A percentile compares a stretch with the other conserved stretches of the same genome.
Conservation (phyloP, 1,140 invertebrate genomes). For the Carposina sasakii region DNA sequence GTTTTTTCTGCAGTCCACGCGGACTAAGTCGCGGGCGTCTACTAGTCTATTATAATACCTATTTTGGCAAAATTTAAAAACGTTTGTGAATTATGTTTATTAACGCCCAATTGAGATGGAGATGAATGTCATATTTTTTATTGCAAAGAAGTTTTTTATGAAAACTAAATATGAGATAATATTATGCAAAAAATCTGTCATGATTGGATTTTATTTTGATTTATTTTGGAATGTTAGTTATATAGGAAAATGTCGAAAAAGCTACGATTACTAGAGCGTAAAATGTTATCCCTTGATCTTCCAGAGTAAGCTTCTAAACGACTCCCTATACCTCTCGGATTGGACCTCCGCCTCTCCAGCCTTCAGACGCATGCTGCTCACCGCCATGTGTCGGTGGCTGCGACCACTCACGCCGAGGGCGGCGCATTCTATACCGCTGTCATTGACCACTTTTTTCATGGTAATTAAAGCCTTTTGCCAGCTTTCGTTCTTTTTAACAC, state of each 20-base stretch:
- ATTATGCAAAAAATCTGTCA: not conserved
- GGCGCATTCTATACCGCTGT: not conserved
- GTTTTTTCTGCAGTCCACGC: no score
- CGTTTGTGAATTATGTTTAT: no score
- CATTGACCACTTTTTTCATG: not conserved
- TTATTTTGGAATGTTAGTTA: not conserved
- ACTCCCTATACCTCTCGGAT: not conserved
- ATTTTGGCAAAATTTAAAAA: no score
- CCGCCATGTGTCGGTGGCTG: not conserved
- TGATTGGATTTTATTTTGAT: not conserved
- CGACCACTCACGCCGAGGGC: not conserved
- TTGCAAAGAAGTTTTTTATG: no score
- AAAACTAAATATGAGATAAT: not conserved
- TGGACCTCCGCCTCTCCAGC: not conserved
- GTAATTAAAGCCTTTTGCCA: not conserved
- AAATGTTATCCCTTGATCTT: no score
- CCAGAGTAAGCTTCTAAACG: not conserved
- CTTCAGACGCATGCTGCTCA: not conserved
- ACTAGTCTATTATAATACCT: no score
- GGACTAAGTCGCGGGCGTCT: no score
- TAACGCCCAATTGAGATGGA: no score
- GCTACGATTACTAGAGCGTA: no score
- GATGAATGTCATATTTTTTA: no score
- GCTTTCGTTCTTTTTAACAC: not conserved
- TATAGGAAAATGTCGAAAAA: not conserved